These are phyloP conservation scores for Pitta sordida DNA, from an alignment of 2,113 vertebrate species.

Conservation along the genomic window DNA sequence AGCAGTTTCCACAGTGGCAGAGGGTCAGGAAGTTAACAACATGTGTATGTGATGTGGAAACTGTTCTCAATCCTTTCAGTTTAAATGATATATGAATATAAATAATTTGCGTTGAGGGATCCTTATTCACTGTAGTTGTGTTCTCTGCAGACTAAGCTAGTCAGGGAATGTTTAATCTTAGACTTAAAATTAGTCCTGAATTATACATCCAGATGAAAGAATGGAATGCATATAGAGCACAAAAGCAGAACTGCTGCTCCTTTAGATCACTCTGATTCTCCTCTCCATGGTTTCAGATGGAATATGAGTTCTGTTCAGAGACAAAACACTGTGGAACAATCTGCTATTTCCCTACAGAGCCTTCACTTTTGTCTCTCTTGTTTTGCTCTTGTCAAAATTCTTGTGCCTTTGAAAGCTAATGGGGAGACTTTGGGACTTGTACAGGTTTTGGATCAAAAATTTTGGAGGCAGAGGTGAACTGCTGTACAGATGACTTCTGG, in stretches of 20 bases:
- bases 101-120: not conserved
- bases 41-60: not conserved
- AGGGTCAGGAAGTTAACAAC: not conserved
- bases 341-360: not conserved
- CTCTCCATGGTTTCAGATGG: not conserved
- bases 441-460: not conserved
- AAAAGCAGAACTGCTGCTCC: not conserved
- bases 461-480: not conserved
- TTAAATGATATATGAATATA: not conserved
- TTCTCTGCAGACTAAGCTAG: not conserved
- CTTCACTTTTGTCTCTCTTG: not conserved
- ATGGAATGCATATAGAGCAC: not conserved
- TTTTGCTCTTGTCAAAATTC: not conserved
- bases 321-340: not conserved
- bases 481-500: not conserved
- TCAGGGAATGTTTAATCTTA: not conserved
- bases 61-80: not conserved
- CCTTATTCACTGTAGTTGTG: not conserved
- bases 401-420: not conserved
- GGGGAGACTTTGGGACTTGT: not conserved
- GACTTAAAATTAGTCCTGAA: not conserved
- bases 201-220: not conserved
- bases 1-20: not conserved
- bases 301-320: not conserved
- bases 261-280: not conserved